Base-by-base conservation (phyloP, 2,797 vertebrate species). In the Sebastes hopkinsi region DNA sequence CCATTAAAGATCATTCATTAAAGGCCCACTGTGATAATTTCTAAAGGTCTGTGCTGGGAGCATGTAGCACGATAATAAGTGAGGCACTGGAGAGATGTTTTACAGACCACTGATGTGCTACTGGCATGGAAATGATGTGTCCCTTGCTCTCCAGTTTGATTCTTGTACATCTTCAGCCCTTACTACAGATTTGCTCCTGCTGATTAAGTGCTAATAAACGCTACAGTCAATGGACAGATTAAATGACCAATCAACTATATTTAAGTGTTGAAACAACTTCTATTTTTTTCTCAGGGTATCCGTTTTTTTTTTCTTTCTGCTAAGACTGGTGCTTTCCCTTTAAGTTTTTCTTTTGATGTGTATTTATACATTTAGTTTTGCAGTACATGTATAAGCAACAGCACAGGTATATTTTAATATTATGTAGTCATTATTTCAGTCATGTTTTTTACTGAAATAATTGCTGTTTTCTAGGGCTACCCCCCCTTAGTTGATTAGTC, bases 1-100 rank as follows among this genome's bases (percentile, higher is more conserved):
- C 81, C 81, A 88, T 87, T 89, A 88, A 88, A 72, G 67, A 73
- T 83, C 56, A 77, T 91, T 92, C 89, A 90, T 92, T 90, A 90
- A 90, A 81, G 72, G 82, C 80, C 62, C 50, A 73, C 78, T 86
- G 89, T 84, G 81, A 88, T 89, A 14, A 84, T 86, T 81, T 88
- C 59, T 85, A 65, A 82, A 91, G 78, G 79, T 88, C 79, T 83
- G 64, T n/a, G 46, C 84, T 68, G 67, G 54, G 77, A 82, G 79
- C 76, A 64, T 81, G 75, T 73, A 80, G 76, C 54, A 55, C 16
- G 64, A 54, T 84, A 85, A 82, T 88, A 68, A 88, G 75, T 61
- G 68, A 72, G 52, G 12, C 87, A 67, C 67, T 23, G 34, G 75
- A 69, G 71, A 75, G 85, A 85, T 80, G 71, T 80, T 80, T 82